Base-by-base conservation (phyloP, 2,797 vertebrate genomes). In the Melopsittacus undulatus region DNA sequence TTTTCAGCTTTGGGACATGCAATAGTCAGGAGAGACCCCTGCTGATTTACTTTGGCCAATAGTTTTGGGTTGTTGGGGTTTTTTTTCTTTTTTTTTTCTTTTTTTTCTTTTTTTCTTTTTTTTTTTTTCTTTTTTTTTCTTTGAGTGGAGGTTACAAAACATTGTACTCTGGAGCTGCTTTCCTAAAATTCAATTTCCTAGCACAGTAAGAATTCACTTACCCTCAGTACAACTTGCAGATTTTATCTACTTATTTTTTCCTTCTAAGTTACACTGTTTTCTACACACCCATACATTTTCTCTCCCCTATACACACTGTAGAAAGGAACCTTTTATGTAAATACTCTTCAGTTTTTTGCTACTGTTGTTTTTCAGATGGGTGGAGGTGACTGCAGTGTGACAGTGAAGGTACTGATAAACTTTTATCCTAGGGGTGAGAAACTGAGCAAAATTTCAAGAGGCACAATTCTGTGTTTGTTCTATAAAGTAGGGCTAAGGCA, bases 291-390 rank as follows among this genome's bases (percentile, higher is more conserved):
- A 2, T 36, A 6, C 4, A 10, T 11, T 51, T 81, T 63, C 6
- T 15, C 5, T 70, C 10, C 14, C 16, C 42, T 32, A 3, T 38
- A 32, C 0, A 1, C 1, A 1, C 19, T 64, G 6, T 7, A 16
- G 57, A 61, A 78, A 78, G 13, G 7, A 43, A 13, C 1, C 7
- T 78, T 74, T 17, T 22, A 32, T 52, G 4, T 12, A 66, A 80
- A 23, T 24, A 22, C 3, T 51, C 13, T 48, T 19, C 5, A 16
- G 1, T 34, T 29, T 72, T 34, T 72, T 34, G 13, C 23, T 70
- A 2, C 10, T 18, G 1, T 7, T 48, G 19, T 51, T 51, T 62
- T 66, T 9, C 4, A 17, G 20, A 8, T 63, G 40, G 4, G 5
- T 36, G 36, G 36, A 36, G 36, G 36, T 48, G 21, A 54, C 21